A percentile compares a stretch with the other conserved stretches of the same genome.
These are phyloP conservation scores for Heliopora coerulea DNA, from an alignment of 92 coral and sea anemone genomes.

Conservation along the genomic window DNA sequence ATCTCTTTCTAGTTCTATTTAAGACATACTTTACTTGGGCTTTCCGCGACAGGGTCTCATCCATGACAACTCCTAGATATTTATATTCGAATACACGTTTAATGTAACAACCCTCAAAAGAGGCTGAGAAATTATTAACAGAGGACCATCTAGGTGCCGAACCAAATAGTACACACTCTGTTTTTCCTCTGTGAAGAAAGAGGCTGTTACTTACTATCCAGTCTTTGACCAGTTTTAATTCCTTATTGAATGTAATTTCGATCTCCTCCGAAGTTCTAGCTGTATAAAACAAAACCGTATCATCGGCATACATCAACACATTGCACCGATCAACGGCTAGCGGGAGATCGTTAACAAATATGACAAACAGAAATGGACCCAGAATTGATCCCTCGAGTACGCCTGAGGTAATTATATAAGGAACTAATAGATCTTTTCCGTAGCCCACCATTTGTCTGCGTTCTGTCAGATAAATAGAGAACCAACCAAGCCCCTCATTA, in stretches of 20 bases:
- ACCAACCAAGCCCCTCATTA: constrained; percentile 41
- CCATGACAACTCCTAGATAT: constrained; percentile 41
- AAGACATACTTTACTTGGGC: constrained; percentile 28
- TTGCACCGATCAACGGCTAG: constrained; percentile 12
- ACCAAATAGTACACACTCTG: constrained; percentile 43
- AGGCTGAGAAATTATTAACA: constrained; percentile 26
- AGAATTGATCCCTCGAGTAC: constrained; percentile 57
- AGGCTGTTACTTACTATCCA: not conserved
- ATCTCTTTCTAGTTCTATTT: constrained; percentile 31
- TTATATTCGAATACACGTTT: constrained; percentile 39
- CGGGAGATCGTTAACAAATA: constrained; percentile 47
- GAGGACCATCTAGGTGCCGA: constrained; percentile 37
- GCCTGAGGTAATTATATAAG: constrained; percentile 35
- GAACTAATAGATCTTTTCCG: constrained; percentile 32
- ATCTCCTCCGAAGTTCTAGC: constrained; percentile 9
- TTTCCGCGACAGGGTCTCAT: constrained; percentile 37
- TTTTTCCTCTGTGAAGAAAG: constrained; percentile 4
- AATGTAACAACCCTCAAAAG: constrained; percentile 24
- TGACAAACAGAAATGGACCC: constrained; percentile 52
- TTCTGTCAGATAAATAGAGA: constrained; percentile 36
- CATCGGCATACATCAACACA: constrained; percentile 46
- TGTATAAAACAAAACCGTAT: constrained; percentile 26
- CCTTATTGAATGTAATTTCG: constrained; percentile 1
- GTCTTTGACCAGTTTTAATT: not conserved
- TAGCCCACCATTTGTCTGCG: constrained; percentile 40